Evolutionary conservation across 2,113 vertebrate species (phyloP), one percentile per base, ranked within the genome.

Genomic region (Actinemys pallida): DNA sequence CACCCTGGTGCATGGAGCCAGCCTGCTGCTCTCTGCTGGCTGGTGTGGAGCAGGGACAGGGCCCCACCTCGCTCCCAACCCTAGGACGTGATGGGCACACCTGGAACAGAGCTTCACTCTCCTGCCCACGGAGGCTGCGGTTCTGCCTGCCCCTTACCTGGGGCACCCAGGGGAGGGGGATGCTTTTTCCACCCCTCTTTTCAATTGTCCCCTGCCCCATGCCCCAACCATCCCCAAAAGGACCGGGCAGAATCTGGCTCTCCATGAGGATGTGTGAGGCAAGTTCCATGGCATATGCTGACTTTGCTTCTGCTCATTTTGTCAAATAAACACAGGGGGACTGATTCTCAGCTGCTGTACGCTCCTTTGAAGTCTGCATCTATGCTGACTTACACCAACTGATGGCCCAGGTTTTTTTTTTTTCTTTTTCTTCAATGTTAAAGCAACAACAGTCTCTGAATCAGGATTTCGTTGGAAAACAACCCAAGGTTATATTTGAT

Each of bases 401-500:
- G 8, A n/a, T 69, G 65, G 1, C 39, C 47, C 0, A 0, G 29
- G 7, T 2, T 54, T 76, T 75, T 31, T 6, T 52, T 13, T 2
- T 59, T 78, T 80, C 45, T 6, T 4, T 22, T 50, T 29, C 84
- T 90, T 42, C 47, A n/a, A 10, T 0, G 9, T 6, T 0, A 42
- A 69, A 94, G 47, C 85, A 56, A 35, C 72, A 82, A 82, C 59
- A 87, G 54, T n/a, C 8, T 91, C 11, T 1, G 1, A 57, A 75
- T 1, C 1, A 2, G 86, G 78, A 86, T 86, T 59, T 16, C 29
- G 25, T 16, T 53, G 42, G 12, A n/a, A 88, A 50, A 52, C 75
- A 47, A 50, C 47, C 45, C 90, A 65, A 81, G 69, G 50, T 42
- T 76, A 86, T 76, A 62, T 0, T 56, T 91, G 86, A 10, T 96